These are phyloP conservation scores for Gorsachius goisagi DNA, from an alignment of 2,113 vertebrate species.

Conservation along the genomic window DNA sequence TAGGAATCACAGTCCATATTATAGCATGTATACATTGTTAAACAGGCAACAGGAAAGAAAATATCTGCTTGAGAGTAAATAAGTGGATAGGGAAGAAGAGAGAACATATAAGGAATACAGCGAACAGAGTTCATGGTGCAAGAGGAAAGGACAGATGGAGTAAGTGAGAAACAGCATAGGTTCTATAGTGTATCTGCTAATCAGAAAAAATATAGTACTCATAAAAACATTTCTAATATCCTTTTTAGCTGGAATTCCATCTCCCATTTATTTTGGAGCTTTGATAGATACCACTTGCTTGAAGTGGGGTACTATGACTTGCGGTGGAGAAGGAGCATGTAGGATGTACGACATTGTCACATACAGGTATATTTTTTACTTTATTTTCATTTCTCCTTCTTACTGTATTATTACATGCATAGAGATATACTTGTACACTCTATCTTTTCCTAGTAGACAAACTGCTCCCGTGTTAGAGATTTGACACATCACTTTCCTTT, in stretches of 20 bases:
- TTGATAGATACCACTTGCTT: slow-evolving; percentile 90
- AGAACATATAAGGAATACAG: background rate
- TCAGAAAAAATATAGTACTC: background rate
- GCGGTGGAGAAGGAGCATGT: slow-evolving; percentile 84
- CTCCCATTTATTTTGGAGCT: slow-evolving; percentile 92
- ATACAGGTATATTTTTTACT: slow-evolving; percentile 77
- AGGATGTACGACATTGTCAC: slow-evolving; percentile 79
- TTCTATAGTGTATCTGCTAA: background rate
- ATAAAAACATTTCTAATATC: background rate
- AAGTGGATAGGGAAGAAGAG: background rate
- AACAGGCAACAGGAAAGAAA: background rate
- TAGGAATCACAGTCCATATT: background rate
- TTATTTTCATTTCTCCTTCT: background rate
- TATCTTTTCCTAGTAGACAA: background rate
- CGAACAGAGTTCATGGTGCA: background rate
- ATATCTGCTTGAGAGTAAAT: background rate
- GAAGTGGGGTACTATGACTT: slow-evolving; percentile 87
- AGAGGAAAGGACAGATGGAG: background rate
- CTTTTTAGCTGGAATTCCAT: slow-evolving; percentile 88
- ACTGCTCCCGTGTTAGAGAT: background rate
- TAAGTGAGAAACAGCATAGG: background rate
- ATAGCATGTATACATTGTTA: background rate
- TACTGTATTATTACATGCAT: background rate
- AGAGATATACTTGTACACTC: background rate
- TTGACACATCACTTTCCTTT: background rate